phyloP scores from a whole-genome alignment of 2,888 invertebrate species.

The Nebria salina region DNA sequence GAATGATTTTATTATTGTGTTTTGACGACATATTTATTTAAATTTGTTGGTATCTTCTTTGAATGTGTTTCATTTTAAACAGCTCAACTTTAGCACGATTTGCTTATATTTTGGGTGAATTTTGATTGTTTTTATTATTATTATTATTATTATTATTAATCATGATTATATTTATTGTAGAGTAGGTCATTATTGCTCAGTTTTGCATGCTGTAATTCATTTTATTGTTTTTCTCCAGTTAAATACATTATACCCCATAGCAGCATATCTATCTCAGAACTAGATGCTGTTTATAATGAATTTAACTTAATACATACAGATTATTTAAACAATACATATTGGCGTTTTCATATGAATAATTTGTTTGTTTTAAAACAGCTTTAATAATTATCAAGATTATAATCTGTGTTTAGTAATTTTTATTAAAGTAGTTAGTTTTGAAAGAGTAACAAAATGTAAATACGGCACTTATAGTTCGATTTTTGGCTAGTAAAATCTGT shows the following conservation, averaged over 20 bases:
- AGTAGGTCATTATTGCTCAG: conserved; percentile 26
- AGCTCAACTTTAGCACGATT: conserved; percentile 56
- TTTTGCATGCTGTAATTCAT: not conserved
- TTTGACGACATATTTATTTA: not conserved
- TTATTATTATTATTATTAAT: conserved; percentile 16
- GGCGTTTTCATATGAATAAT: too few relatives aligned
- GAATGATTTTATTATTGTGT: conserved; percentile 22
- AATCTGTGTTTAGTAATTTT: not conserved
- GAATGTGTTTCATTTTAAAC: conserved; percentile 54
- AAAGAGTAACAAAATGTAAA: not conserved
- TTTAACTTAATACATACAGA: not conserved
- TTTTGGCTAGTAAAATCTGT: not conserved
- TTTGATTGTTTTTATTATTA: conserved; percentile 36
- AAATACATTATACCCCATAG: not conserved
- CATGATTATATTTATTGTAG: conserved; percentile 20
- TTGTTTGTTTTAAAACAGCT: not conserved
- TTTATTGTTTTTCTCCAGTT: not conserved
- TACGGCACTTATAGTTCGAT: not conserved
- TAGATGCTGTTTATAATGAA: not conserved
- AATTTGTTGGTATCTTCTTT: conserved; percentile 14
- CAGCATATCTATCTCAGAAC: not conserved
- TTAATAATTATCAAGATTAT: not conserved
- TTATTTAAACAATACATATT: not conserved
- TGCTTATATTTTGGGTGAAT: conserved; percentile 36
- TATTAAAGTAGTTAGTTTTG: not conserved